Evolutionary conservation across 1,140 invertebrate species (phyloP).

Genomic region (Hylaeus volcanicus): DNA sequence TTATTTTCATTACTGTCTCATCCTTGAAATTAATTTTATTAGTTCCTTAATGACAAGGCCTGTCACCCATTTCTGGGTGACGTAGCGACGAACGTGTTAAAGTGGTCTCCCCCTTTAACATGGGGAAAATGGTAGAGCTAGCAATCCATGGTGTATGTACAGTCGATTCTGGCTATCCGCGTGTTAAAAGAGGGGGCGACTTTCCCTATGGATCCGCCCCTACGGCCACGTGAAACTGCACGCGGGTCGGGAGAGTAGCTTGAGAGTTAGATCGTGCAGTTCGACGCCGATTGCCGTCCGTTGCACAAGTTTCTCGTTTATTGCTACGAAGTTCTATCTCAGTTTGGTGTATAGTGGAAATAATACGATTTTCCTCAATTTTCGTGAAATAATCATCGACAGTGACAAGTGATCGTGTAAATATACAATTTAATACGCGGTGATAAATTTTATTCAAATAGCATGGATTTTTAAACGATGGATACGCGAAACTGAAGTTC

Average conservation of each 20-base stretch:
- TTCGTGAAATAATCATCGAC: background rate
- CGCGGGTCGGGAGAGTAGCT: slow-evolving; percentile 14
- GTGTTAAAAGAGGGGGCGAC: background rate
- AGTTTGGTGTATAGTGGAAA: background rate
- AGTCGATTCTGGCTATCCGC: background rate
- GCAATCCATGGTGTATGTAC: no score
- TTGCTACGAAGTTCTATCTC: background rate
- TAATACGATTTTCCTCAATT: background rate
- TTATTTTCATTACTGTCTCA: no score
- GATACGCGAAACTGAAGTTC: background rate
- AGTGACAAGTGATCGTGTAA: background rate
- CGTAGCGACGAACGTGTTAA: no score
- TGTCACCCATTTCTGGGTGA: no score
- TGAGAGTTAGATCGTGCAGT: slow-evolving; percentile 12
- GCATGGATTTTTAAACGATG: background rate
- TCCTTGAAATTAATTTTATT: no score
- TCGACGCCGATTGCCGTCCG: background rate
- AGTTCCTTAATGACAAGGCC: no score
- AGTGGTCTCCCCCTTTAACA: no score
- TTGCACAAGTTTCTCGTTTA: background rate
- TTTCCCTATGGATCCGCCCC: slow-evolving; percentile 6
- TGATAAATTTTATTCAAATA: no score
- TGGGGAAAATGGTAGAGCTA: no score
- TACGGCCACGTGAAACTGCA: slow-evolving; percentile 27
- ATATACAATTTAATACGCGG: background rate